phyloP scores from a whole-genome alignment of 1,140 invertebrate species.

The Conus ventricosus region DNA sequence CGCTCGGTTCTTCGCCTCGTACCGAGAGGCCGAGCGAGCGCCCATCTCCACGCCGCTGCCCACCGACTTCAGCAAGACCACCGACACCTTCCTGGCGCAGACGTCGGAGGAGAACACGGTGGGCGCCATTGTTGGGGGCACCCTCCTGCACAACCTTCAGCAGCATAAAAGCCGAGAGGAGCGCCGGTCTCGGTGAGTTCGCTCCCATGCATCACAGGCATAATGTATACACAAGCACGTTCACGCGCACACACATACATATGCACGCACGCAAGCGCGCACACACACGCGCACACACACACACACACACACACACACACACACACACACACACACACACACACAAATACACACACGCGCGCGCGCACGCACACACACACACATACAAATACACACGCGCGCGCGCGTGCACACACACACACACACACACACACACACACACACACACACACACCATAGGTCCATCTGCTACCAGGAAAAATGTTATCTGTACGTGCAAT shows the following conservation, averaged over 20 bases:
- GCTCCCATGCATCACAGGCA: too few relatives aligned
- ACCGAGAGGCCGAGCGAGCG: slow-evolving; percentile 43
- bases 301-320: not conserved
- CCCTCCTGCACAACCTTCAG: not conserved
- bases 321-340: not conserved
- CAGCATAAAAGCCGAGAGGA: not conserved
- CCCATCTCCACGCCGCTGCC: slow-evolving; percentile 45
- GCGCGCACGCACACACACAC: not conserved
- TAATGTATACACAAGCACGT: not conserved
- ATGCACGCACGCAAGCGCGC: not conserved
- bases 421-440: too few relatives aligned
- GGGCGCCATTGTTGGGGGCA: slow-evolving; percentile 38
- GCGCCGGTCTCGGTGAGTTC: not conserved
- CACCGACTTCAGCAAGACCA: slow-evolving; percentile 45
- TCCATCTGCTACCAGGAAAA: too few relatives aligned
- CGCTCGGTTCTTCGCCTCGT: slow-evolving; percentile 53
- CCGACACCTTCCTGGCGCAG: slow-evolving; percentile 35
- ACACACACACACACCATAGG: too few relatives aligned
- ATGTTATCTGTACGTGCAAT: too few relatives aligned
- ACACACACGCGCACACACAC: not conserved
- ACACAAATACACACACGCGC: not conserved
- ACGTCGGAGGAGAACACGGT: slow-evolving; percentile 36
- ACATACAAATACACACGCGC: too few relatives aligned
- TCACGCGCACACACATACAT: not conserved
- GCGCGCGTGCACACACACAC: not conserved